Evolutionary conservation across 1,140 invertebrate species (phyloP), one percentile per base, ranked within the genome.

Genomic region (Neodiprion virginianus): DNA sequence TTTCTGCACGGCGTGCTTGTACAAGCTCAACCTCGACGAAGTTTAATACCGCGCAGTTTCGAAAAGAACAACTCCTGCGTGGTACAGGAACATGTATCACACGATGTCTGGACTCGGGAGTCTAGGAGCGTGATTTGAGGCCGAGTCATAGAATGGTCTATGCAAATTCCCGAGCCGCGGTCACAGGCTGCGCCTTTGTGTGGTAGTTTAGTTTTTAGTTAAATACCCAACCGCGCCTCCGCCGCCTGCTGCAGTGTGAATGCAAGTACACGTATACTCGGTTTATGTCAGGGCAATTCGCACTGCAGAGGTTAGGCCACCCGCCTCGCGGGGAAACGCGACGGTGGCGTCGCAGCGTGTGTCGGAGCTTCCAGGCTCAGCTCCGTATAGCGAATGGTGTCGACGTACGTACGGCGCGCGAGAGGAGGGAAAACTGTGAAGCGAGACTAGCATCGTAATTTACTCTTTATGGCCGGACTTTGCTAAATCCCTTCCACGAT

Each of bases 401-500:
- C 53, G 53, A 61, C 53, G 53, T 61, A 40, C 17, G 17, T 65
- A 65, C 61, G 12, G 61, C 66, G 53, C 72, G 72, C 28, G 47
- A 14, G 28, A 14, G 70, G 70, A 67, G 77, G 75, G 76, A 83
- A 83, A 84, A 84, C 82, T 83, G 79, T 75, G 76, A 82, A 82
- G 79, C 81, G 81, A 80, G 82, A 82, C 80, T 74, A 71, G 81
- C 83, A 81, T 84, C 81, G 82, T 84, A 84, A 84, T 84, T 84
- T 84, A 83, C 77, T 83, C 80, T 83, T 83, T 84, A 84, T 80
- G 77, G 76, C 74, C 72, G 78, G 83, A 82, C 82, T 84, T 84
- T 77, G 74, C 79, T 82, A 83, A 82, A 83, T 82, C 81, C 82
- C 75, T 80, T 78, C 76, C 77, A 77, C 72, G 73, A 78, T 76